Evolutionary conservation across 2,797 vertebrate species (phyloP).

Genomic region (Acanthurus lineatus): DNA sequence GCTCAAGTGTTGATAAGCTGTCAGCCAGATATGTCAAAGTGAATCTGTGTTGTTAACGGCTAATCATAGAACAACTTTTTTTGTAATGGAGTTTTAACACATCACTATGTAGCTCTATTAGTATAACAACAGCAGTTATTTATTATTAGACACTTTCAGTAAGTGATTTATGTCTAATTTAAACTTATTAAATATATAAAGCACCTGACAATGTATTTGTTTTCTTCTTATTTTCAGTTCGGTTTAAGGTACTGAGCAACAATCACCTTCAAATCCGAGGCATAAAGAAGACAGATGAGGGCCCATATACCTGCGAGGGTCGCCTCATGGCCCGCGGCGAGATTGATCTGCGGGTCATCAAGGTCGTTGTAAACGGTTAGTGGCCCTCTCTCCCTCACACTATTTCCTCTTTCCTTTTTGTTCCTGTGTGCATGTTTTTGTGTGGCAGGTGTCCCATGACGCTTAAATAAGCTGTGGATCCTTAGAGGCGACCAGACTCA

Average conservation of each 20-base stretch:
- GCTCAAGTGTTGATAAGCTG: conserved; percentile 17
- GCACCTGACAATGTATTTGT: conserved; percentile 27
- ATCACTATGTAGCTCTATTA: not conserved
- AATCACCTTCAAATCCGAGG: conserved; percentile 97
- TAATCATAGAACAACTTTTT: conserved; percentile 6
- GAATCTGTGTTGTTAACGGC: not conserved
- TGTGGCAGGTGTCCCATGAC: conserved; percentile 65
- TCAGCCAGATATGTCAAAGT: conserved; percentile 15
- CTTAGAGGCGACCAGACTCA: conserved; percentile 51
- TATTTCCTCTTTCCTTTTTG: conserved; percentile 51
- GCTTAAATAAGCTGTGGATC: conserved; percentile 58
- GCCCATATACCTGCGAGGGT: conserved; percentile 95
- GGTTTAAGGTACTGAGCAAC: conserved; percentile 93
- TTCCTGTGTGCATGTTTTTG: conserved; percentile 48
- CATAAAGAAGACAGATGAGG: conserved; percentile 98
- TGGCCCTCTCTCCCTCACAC: conserved; percentile 19
- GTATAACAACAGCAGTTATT: conserved; percentile 21
- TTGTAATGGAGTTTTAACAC: not conserved
- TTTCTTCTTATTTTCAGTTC: conserved; percentile 84
- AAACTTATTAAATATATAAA: conserved; percentile 25
- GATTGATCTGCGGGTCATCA: conserved; percentile 95
- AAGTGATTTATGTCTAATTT: conserved; percentile 23
- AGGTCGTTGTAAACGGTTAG: conserved; percentile 97
- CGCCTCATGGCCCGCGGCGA: conserved; percentile 95
- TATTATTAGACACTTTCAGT: conserved; percentile 18